phyloP scores from a whole-genome alignment of 2,797 vertebrate genomes.

The Pantherophis vulpinus region DNA sequence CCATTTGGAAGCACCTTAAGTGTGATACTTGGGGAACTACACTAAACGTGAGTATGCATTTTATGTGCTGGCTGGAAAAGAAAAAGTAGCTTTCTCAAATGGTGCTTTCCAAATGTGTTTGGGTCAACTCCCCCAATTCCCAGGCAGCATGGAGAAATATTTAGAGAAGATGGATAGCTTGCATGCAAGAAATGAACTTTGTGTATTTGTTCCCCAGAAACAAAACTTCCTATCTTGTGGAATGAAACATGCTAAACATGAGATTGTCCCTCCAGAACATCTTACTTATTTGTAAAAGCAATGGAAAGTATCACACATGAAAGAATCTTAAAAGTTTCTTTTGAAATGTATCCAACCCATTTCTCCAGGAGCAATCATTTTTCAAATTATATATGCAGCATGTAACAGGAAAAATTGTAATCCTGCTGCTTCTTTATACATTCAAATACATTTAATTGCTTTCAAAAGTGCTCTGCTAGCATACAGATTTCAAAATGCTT shows the following conservation, averaged over 20 bases:
- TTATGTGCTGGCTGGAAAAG: background rate
- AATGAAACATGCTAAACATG: background rate
- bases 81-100: background rate
- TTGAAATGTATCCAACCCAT: background rate
- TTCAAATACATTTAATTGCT: conserved; percentile 5
- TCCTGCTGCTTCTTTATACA: conserved; percentile 4
- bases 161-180: background rate
- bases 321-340: background rate
- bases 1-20: background rate
- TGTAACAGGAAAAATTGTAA: background rate
- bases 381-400: conserved; percentile 1
- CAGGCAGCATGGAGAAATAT: background rate
- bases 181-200: background rate
- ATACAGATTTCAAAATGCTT: conserved; percentile 16
- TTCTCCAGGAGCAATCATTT: background rate
- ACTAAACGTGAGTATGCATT: background rate
- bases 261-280: background rate
- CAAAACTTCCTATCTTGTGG: background rate
- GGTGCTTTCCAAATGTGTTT: background rate
- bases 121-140: background rate
- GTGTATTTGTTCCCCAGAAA: background rate
- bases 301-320: background rate
- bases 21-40: background rate
- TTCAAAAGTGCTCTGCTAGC: background rate
- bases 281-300: background rate